Evolutionary conservation across 2,888 invertebrate species (phyloP).

Genomic region (Abscondita cerata): DNA sequence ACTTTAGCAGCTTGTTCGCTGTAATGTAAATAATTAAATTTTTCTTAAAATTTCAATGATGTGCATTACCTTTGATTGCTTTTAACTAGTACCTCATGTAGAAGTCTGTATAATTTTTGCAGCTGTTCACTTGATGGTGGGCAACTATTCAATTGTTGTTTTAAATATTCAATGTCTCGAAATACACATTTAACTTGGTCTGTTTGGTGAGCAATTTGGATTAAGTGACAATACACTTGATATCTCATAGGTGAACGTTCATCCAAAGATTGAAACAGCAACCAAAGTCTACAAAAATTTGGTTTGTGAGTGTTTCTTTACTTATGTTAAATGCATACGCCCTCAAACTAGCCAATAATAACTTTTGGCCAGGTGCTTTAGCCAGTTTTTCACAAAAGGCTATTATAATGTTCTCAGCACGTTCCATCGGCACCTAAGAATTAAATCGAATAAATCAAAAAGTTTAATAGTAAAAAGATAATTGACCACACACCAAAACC

Average conservation of each 20-base stretch:
- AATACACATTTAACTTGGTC: conserved; percentile 87
- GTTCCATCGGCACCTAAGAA: conserved; percentile 81
- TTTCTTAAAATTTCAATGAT: background rate
- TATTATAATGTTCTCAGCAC: conserved; percentile 86
- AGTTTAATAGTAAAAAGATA: conserved; percentile 20
- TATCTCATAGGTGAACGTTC: conserved; percentile 85
- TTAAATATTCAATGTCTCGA: conserved; percentile 82
- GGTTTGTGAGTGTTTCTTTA: too few relatives aligned
- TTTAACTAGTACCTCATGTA: conserved; percentile 88
- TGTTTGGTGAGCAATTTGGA: conserved; percentile 87
- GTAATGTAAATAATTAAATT: conserved; percentile 43
- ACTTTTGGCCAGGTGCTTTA: conserved; percentile 82
- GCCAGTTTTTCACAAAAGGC: conserved; percentile 92
- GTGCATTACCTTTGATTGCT: conserved; percentile 78
- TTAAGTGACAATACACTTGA: conserved; percentile 90
- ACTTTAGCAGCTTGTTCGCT: conserved; percentile 94
- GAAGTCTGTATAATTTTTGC: conserved; percentile 86
- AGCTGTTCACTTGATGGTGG: conserved; percentile 88
- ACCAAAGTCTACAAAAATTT: conserved; percentile 83
- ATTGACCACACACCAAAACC: conserved; percentile 74
- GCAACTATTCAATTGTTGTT: conserved; percentile 78
- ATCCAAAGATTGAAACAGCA: conserved; percentile 91
- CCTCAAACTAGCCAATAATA: conserved; percentile 82
- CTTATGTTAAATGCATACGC: conserved; percentile 77
- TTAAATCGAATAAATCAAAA: too few relatives aligned